These are phyloP conservation scores for Heliconius himera DNA, from an alignment of 1,140 invertebrate species.

Conservation along the genomic window DNA sequence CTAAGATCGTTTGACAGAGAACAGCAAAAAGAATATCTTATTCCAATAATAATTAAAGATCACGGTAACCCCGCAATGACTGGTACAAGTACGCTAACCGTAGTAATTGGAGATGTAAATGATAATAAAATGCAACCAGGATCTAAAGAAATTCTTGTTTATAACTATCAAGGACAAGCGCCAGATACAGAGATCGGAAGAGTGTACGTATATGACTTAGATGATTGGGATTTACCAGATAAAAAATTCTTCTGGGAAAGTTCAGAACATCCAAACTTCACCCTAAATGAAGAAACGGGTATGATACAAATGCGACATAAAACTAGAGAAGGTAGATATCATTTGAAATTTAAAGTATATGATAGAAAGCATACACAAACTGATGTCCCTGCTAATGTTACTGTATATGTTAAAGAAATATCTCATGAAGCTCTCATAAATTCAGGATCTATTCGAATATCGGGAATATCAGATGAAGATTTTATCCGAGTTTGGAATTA, in stretches of 20 bases:
- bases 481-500: conserved; percentile 97
- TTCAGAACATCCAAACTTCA: conserved; percentile 91
- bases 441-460: conserved; percentile 95
- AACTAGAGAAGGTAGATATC: conserved; percentile 92
- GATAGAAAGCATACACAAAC: conserved; percentile 96
- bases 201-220: conserved; percentile 97
- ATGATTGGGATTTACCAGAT: conserved; percentile 98
- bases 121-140: conserved; percentile 99
- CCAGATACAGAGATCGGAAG: conserved; percentile 96
- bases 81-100: conserved; percentile 96
- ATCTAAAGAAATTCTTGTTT: conserved; percentile 97
- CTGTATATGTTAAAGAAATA: conserved; percentile 95
- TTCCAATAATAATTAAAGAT: conserved; percentile 96
- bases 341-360: conserved; percentile 95
- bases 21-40: conserved; percentile 96
- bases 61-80: conserved; percentile 94
- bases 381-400: conserved; percentile 95
- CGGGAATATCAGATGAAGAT: conserved; percentile 97
- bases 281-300: conserved; percentile 94
- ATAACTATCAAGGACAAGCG: conserved; percentile 96
- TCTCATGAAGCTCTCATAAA: conserved; percentile 97
- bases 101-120: conserved; percentile 97
- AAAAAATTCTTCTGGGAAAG: conserved; percentile 98
- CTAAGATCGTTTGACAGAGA: conserved; percentile 96
- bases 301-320: conserved; percentile 97